A percentile compares a stretch with the other conserved stretches of the same genome.
These are phyloP conservation scores for Agriopis leucophaearia DNA, from an alignment of 2,888 invertebrate species.

Conservation along the genomic window DNA sequence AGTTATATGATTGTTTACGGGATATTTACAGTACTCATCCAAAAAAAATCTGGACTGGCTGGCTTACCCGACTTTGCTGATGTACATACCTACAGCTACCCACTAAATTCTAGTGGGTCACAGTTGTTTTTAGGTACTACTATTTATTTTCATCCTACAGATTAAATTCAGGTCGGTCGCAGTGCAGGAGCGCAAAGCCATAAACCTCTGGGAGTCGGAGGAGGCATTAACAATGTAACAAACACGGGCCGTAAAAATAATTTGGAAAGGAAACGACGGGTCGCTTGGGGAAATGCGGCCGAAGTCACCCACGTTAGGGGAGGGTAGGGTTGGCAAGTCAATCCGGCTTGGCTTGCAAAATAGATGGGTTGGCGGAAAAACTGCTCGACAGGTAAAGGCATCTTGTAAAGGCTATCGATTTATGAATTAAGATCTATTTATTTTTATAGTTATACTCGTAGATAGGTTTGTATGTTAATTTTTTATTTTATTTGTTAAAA, in stretches of 20 bases:
- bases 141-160: neutral
- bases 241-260: constrained; percentile 54
- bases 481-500: no score
- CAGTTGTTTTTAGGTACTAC: neutral
- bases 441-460: no score
- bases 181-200: constrained; percentile 8
- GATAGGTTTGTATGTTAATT: no score
- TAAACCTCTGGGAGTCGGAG: constrained; percentile 30
- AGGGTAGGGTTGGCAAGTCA: constrained; percentile 30
- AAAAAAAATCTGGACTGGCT: no score
- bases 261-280: constrained; percentile 51
- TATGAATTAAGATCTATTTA: neutral
- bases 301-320: constrained; percentile 28
- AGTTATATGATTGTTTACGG: no score
- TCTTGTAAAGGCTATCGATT: neutral
- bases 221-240: constrained; percentile 47
- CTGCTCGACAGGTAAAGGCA: constrained; percentile 3
- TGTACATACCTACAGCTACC: no score
- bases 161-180: neutral
- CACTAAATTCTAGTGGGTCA: no score
- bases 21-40: no score
- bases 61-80: no score
- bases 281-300: constrained; percentile 40
- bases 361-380: constrained; percentile 10
- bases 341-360: constrained; percentile 10